Percentiles rank a stretch among this genome's conserved stretches.
Evolutionary conservation across 2,113 vertebrate genomes (phyloP).

Genomic region (Astur gentilis): DNA sequence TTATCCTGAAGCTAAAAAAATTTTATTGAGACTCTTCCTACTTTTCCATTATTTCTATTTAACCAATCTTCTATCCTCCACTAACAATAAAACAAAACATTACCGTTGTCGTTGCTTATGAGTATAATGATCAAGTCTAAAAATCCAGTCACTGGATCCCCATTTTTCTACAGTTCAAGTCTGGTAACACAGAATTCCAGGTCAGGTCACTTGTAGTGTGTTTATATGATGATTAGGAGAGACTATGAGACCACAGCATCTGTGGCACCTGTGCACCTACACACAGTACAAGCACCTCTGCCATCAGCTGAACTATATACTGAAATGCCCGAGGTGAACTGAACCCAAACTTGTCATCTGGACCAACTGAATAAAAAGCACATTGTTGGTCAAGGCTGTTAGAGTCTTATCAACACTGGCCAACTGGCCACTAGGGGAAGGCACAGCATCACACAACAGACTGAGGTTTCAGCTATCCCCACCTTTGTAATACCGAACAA

Average conservation of each 20-base stretch:
- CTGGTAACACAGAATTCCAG: not conserved
- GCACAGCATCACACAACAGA: not conserved
- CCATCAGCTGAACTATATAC: not conserved
- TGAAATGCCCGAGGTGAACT: not conserved
- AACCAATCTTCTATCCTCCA: not conserved
- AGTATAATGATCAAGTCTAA: not conserved
- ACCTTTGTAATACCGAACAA: not conserved
- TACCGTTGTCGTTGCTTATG: not conserved
- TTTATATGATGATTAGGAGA: not conserved
- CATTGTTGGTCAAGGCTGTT: not conserved
- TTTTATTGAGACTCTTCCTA: not conserved
- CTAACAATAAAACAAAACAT: not conserved
- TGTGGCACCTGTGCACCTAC: not conserved
- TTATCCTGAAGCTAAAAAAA: not conserved
- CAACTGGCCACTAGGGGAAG: not conserved
- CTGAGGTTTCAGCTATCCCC: not conserved
- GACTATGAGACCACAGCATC: not conserved
- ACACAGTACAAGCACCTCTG: not conserved
- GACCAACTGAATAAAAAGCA: not conserved
- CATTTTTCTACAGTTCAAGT: not conserved
- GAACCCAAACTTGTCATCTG: not conserved
- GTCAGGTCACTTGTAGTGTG: not conserved
- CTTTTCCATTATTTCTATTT: not conserved
- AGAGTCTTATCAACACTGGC: not conserved
- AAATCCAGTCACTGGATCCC: not conserved